Evolutionary conservation across 2,113 vertebrate genomes (phyloP).

Genomic region (Cephalopterus ornatus): DNA sequence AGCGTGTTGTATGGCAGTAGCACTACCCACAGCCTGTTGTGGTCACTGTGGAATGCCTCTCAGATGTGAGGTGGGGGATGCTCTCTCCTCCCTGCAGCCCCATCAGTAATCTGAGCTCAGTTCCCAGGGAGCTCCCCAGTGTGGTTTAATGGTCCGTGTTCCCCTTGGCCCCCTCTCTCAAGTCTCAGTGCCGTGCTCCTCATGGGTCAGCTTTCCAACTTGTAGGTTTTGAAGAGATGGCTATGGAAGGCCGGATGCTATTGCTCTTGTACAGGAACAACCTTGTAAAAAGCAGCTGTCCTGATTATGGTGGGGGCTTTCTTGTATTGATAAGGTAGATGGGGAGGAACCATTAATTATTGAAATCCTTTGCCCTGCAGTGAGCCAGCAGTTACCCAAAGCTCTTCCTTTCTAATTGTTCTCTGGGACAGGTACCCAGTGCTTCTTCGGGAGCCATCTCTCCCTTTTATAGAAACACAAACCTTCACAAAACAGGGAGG

Average conservation of each 20-base stretch:
- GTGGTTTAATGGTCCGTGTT: not conserved
- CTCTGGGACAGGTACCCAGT: not conserved
- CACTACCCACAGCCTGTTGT: not conserved
- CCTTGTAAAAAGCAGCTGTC: not conserved
- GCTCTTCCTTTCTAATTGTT: not conserved
- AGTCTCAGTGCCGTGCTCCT: rapidly evolving
- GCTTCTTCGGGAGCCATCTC: not conserved
- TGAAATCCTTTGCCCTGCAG: not conserved
- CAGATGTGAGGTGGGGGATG: not conserved
- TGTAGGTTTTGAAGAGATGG: not conserved
- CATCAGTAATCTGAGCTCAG: not conserved
- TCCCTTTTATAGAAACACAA: not conserved
- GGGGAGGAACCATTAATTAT: not conserved
- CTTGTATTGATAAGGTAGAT: not conserved
- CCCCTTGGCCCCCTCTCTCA: not conserved
- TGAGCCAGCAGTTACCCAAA: not conserved
- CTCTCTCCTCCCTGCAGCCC: not conserved
- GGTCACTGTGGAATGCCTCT: not conserved
- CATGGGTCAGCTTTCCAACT: not conserved
- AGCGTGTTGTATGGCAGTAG: not conserved
- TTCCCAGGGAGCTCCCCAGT: not conserved
- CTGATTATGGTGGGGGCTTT: no score
- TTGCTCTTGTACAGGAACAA: not conserved
- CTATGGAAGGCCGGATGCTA: not conserved
- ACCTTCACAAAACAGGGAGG: not conserved